Evolutionary conservation across 2,888 invertebrate species (phyloP).

Genomic region (Andrena fulva): DNA sequence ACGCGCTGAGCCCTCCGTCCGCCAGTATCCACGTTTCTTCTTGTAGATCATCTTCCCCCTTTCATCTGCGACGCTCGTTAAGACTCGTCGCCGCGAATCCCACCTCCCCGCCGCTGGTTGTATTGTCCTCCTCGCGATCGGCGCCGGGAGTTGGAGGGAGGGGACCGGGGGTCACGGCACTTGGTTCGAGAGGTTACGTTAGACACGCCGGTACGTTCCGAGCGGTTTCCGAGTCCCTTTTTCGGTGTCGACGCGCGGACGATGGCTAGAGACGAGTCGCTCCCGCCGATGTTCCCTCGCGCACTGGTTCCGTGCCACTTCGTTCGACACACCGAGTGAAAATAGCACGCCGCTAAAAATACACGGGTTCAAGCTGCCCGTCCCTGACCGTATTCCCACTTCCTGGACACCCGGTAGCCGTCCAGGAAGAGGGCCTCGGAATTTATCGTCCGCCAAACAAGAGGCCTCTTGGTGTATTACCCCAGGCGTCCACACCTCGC

Average conservation of each 20-base stretch:
- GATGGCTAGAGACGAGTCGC: slow-evolving; percentile 65
- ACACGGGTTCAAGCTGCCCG: slow-evolving; percentile 70
- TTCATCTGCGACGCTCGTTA: too few species aligned
- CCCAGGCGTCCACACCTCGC: not conserved
- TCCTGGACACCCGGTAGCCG: slow-evolving; percentile 65
- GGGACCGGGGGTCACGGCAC: too few species aligned
- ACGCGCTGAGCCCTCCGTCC: slow-evolving; percentile 20
- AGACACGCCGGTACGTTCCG: not conserved
- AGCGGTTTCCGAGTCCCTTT: not conserved
- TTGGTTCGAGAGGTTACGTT: too few species aligned
- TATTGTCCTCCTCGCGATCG: too few species aligned
- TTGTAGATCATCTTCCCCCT: slow-evolving; percentile 49
- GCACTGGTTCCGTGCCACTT: slow-evolving; percentile 71
- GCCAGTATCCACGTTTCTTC: slow-evolving; percentile 41
- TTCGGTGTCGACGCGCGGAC: slow-evolving; percentile 15
- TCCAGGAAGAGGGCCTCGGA: slow-evolving; percentile 24
- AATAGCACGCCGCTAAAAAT: slow-evolving; percentile 80
- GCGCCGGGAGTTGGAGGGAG: too few species aligned
- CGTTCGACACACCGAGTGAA: slow-evolving; percentile 78
- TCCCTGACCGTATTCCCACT: slow-evolving; percentile 42
- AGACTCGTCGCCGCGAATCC: not conserved
- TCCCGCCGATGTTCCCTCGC: slow-evolving; percentile 69
- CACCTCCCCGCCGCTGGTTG: too few species aligned
- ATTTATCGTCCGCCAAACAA: slow-evolving; percentile 43
- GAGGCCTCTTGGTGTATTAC: not conserved